Percentiles rank a stretch among this genome's conserved stretches.
These are phyloP conservation scores for Rhinella marina DNA, from an alignment of 2,797 vertebrate species.

Conservation along the genomic window DNA sequence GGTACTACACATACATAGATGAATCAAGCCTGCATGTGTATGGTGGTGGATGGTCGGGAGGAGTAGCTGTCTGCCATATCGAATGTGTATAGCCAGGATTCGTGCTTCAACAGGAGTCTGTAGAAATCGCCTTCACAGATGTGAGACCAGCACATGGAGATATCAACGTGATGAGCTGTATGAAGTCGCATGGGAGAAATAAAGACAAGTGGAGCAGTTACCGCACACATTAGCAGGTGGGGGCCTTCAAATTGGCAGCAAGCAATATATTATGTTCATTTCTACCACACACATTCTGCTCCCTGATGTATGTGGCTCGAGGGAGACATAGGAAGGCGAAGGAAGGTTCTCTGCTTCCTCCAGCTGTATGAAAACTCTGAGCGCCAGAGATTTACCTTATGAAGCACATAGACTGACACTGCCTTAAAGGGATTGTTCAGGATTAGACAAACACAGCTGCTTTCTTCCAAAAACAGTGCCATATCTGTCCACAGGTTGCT, in stretches of 20 bases:
- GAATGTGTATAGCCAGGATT: too few relatives aligned
- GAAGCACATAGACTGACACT: neutral
- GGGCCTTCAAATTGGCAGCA: neutral
- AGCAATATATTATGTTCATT: neutral
- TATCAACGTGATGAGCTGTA: neutral
- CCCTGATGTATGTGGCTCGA: neutral
- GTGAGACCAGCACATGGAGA: conserved; percentile 12
- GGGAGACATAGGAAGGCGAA: conserved; percentile 6
- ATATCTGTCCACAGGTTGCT: neutral
- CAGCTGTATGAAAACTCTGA: conserved; percentile 3
- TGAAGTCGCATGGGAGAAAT: neutral
- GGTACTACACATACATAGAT: too few relatives aligned
- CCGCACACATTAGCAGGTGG: neutral
- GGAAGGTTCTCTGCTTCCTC: conserved; percentile 3
- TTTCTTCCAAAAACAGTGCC: neutral
- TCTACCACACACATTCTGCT: conserved; percentile 20
- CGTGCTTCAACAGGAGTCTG: neutral
- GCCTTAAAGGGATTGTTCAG: neutral
- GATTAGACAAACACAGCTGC: neutral
- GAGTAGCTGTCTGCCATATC: too few relatives aligned
- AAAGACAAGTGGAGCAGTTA: neutral
- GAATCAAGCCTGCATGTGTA: too few relatives aligned
- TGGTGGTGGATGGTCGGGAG: too few relatives aligned
- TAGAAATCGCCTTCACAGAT: conserved; percentile 8
- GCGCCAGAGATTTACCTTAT: neutral